Base-by-base conservation (phyloP, 2,113 vertebrate genomes). In the Ceyx margarethae region DNA sequence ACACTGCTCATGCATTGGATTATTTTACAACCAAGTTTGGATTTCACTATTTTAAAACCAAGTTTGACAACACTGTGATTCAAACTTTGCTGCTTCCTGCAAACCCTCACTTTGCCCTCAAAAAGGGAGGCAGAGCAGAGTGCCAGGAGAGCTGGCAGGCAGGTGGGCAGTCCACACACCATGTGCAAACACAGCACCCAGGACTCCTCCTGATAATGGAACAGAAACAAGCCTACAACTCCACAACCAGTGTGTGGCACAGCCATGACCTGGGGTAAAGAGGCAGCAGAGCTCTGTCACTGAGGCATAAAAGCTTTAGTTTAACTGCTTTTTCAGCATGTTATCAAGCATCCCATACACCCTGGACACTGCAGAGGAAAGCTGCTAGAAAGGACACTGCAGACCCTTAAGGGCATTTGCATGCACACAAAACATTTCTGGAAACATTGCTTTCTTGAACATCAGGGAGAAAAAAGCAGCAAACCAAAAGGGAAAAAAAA, bases 31-130 rank as follows among this genome's bases (percentile, higher is more conserved):
- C 42, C 64, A 31, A 66, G 29, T 45, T 48, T 77, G 22, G 17
- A 94, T 80, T 79, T 76, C 65, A 85, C 51, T 79, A 54, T 65
- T 91, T 80, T 58, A 57, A 83, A 74, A 23, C 29, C 43, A 45
- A 67, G 43, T n/a, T 53, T 74, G 56, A 88, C 33, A 91, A 80
- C 25, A 35, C 26, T 35, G 23, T 23, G 89, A 79, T 71, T 77
- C 75, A 62, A 90, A 76, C 37, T 57, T 57, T 17, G 69, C 23
- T 53, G 42, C 33, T 54, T 83, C 50, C 72, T 87, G 43, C 58
- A 85, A 90, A 50, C 15, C 72, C n/a, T 68, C 22, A 18, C 29
- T 69, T 76, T 87, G 43, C 11, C 35, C 22, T 25, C 19, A 35
- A 37, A 67, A 48, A 65, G 56, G 13, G 85, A 13, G 15, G 4